Base-by-base conservation (phyloP, 2,888 invertebrate genomes). In the Lamellibrachia satsuma region DNA sequence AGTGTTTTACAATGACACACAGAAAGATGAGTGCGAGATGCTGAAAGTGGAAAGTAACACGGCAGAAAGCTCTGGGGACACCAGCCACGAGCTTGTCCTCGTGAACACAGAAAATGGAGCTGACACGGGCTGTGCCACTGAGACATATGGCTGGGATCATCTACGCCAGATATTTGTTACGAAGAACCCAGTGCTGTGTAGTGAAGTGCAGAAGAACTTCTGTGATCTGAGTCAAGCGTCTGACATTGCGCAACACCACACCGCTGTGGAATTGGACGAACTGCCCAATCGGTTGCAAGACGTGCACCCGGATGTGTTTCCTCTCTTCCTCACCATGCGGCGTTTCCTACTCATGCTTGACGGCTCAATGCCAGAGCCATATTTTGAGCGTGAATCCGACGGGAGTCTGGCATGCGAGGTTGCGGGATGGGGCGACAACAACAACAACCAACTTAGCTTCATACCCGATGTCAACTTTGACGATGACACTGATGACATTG, bases 131-230 rank as follows among this genome's bases (percentile, higher is more conserved):
- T 91, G 91, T 91, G 91, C 91, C 52, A 4, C 39, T 91, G 91
- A 52, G n/a, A 52, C 51, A 3, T 22, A 22, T 15, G 57, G 39
- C 39, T 92, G 39, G 27, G 92, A 92, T 39, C 92, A 92, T 52
- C 92, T 92, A 3, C 92, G 60, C 15, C 92, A 92, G 90, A 9
- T 95, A 52, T 95, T 95, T 93, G 94, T 95, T 91, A 95, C 95
- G 0, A 95, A 95, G 94, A 96, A 96, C 93, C 94, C 95, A 22
- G 95, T 95, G 11, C 93, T 96, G 57, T 96, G 95, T 93, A 95
- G 93, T 90, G 95, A 95, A 92, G 95, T 96, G 15, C 94, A 95
- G 93, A 96, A 96, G 93, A 95, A 95, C 90, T 96, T 96, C 92
- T 93, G 93, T 8, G 95, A 95, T 93, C 94, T 96, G 52, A 94